Percentiles rank a stretch among this genome's conserved stretches.
phyloP scores from a whole-genome alignment of 2,113 vertebrate species.

The Phycodurus eques region DNA sequence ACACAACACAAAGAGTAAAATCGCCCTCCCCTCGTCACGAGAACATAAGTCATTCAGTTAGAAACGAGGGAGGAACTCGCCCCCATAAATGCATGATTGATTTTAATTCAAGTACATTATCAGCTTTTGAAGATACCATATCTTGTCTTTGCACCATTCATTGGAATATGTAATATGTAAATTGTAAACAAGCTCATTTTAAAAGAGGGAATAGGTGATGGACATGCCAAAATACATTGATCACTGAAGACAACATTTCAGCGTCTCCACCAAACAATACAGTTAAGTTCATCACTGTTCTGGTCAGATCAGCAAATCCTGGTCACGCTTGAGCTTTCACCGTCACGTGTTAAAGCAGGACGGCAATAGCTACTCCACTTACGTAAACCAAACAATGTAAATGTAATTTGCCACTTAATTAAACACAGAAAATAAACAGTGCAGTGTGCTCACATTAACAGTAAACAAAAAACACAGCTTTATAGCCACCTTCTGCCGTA shows the following conservation, averaged over 20 bases:
- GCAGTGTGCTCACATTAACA: neutral
- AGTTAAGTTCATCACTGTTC: neutral
- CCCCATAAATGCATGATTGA: slow-evolving; percentile 54
- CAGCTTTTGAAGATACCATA: slow-evolving; percentile 16
- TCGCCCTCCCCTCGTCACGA: slow-evolving; percentile 33
- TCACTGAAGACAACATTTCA: slow-evolving; percentile 3
- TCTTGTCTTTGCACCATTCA: slow-evolving; percentile 34
- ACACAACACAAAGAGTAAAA: slow-evolving; percentile 35
- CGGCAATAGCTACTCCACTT: neutral
- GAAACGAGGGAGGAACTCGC: slow-evolving; percentile 48
- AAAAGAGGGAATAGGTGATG: slow-evolving; percentile 9
- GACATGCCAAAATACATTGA: slow-evolving; percentile 24
- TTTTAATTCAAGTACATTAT: slow-evolving; percentile 53
- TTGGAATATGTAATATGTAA: slow-evolving; percentile 46
- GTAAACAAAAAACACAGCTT: neutral
- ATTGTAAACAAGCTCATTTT: slow-evolving; percentile 47
- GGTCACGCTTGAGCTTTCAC: neutral
- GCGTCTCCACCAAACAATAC: neutral
- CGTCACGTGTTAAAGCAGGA: neutral
- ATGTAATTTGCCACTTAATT: neutral
- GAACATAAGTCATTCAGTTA: slow-evolving; percentile 47
- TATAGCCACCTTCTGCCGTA: neutral
- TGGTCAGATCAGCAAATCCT: neutral
- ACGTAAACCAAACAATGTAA: neutral
- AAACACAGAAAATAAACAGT: neutral